Evolutionary conservation across 1,140 invertebrate species (phyloP).

Genomic region (Brachionus asplanchnoidis): DNA sequence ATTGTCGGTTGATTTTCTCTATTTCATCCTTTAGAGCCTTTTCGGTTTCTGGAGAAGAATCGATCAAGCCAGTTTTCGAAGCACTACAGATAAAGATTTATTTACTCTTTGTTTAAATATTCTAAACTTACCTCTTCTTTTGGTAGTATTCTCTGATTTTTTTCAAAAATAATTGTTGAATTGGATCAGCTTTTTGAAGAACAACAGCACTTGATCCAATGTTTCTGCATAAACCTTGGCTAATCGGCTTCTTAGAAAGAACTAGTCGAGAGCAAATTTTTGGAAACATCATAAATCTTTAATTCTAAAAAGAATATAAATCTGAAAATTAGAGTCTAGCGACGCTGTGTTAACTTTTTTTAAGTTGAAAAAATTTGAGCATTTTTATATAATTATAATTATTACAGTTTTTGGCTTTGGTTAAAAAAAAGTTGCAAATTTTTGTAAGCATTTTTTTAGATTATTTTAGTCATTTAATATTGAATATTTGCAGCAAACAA

Average conservation of each 20-base stretch:
- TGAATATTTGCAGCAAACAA: neutral
- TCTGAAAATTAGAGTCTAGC: neutral
- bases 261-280: neutral
- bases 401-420: neutral
- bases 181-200: conserved; percentile 27
- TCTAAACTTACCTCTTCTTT: conserved; percentile 7
- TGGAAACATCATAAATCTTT: conserved; percentile 20
- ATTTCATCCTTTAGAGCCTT: conserved; percentile 34
- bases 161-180: conserved; percentile 33
- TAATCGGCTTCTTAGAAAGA: neutral
- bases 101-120: neutral
- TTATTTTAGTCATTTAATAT: neutral
- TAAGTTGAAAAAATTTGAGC: neutral
- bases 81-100: neutral
- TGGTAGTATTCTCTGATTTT: conserved; percentile 35
- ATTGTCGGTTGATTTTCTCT: conserved; percentile 34
- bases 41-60: conserved; percentile 39
- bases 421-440: neutral
- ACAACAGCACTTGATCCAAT: neutral
- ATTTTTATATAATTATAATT: neutral
- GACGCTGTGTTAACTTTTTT: conserved; percentile 9
- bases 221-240: neutral
- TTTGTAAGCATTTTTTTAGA: neutral
- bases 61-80: conserved; percentile 31
- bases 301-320: neutral